phyloP scores from a whole-genome alignment of 1,140 invertebrate species.

The Meloidogyne floridensis region DNA sequence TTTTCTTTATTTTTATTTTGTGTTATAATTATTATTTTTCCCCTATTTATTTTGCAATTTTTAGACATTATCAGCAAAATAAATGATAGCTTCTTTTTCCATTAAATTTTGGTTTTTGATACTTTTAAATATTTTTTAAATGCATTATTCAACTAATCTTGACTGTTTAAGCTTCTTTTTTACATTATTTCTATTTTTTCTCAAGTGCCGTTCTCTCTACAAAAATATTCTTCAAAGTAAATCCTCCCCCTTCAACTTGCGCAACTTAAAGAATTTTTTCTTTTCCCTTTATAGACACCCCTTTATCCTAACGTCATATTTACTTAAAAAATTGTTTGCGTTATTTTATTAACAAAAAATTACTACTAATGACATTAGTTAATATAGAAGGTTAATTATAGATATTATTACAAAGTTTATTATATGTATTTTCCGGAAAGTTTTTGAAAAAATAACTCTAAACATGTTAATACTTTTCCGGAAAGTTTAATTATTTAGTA shows the following conservation, averaged over 20 bases:
- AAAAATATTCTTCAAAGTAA: neutral
- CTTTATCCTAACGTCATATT: neutral
- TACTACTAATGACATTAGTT: neutral
- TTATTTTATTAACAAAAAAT: neutral
- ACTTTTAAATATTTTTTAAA: neutral
- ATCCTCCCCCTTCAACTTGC: neutral
- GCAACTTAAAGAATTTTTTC: neutral
- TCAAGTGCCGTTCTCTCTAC: constrained; percentile 1
- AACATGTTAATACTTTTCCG: no score
- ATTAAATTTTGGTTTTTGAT: neutral
- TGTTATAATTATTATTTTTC: neutral
- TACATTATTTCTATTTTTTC: neutral
- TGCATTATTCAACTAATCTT: neutral
- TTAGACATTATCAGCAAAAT: neutral
- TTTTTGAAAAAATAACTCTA: no score
- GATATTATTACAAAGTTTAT: neutral
- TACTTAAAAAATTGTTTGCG: neutral
- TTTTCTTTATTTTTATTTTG: neutral
- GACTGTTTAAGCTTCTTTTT: neutral
- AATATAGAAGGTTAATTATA: neutral
- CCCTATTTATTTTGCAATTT: neutral
- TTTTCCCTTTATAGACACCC: neutral
- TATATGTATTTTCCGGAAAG: neutral
- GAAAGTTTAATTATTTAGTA: no score
- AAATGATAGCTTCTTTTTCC: neutral